Conservation (phyloP, 2,113 vertebrate species). For the Tragelaphus buxtoni region DNA sequence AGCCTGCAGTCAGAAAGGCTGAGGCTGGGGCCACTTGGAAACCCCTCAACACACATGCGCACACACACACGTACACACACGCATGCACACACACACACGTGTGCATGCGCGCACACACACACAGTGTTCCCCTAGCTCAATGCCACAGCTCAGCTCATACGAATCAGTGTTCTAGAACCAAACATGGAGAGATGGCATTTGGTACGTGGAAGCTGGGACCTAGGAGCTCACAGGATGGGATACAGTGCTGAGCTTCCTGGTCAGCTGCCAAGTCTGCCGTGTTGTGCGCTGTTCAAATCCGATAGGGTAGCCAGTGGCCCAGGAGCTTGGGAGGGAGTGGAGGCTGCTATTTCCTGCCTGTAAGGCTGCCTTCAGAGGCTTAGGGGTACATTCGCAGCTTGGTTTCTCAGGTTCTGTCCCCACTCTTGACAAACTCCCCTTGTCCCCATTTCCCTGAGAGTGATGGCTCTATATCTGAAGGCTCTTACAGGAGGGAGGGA, state of each 20-base stretch:
- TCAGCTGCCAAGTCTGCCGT: neutral
- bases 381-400: neutral
- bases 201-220: neutral
- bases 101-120: neutral
- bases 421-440: neutral
- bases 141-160: neutral
- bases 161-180: neutral
- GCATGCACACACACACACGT: neutral
- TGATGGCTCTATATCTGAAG: conserved; percentile 36
- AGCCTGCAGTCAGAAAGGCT: conserved; percentile 1
- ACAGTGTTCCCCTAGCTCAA: neutral
- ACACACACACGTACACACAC: too few relatives aligned
- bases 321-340: neutral
- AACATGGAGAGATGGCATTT: neutral
- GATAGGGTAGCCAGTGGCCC: neutral
- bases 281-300: neutral
- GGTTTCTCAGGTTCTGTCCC: neutral
- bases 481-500: conserved; percentile 18
- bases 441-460: conserved; percentile 14
- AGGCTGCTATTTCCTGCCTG: neutral
- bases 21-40: neutral
- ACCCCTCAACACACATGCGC: neutral
- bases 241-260: neutral
- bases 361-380: neutral
- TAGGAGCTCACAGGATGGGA: neutral